phyloP scores from a whole-genome alignment of 2,888 invertebrate species.

The Idaea biselata region DNA sequence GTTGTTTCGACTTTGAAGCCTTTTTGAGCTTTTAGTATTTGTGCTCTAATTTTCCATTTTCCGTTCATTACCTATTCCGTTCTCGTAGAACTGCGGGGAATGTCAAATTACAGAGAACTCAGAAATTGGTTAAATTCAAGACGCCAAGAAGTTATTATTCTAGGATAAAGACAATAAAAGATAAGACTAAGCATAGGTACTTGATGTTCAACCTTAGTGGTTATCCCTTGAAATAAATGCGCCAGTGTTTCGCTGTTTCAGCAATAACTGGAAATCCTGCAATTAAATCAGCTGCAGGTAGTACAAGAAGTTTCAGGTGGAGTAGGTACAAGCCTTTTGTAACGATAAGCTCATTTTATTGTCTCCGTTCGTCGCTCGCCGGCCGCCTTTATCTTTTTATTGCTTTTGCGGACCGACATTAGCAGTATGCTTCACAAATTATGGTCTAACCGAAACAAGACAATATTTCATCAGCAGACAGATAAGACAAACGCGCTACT shows the following conservation, averaged over 20 bases:
- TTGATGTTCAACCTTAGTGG: conserved; percentile 4
- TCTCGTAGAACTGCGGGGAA: not conserved
- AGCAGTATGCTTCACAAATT: conserved; percentile 62
- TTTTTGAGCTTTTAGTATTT: not conserved
- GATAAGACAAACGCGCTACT: not conserved
- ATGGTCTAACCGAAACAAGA: conserved; percentile 48
- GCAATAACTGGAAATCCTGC: conserved; percentile 30
- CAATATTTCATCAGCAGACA: conserved; percentile 13
- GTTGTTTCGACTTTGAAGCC: not conserved
- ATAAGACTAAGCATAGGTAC: not conserved
- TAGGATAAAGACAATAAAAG: conserved; percentile 2
- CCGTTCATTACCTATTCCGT: not conserved
- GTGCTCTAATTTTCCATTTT: not conserved
- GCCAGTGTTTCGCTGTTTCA: conserved; percentile 15
- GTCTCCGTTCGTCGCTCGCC: conserved; percentile 51
- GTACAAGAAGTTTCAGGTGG: conserved; percentile 46
- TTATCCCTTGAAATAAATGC: conserved; percentile 18
- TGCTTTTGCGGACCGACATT: conserved; percentile 55
- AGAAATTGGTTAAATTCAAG: not conserved
- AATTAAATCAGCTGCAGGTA: conserved; percentile 41
- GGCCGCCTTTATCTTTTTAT: conserved; percentile 66
- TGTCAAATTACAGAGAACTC: not conserved
- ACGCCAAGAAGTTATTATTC: not conserved
- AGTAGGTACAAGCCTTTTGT: conserved; percentile 47
- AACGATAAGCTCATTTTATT: conserved; percentile 68